Conservation (phyloP, 1,140 invertebrate species). For the Melitaea cinxia region DNA sequence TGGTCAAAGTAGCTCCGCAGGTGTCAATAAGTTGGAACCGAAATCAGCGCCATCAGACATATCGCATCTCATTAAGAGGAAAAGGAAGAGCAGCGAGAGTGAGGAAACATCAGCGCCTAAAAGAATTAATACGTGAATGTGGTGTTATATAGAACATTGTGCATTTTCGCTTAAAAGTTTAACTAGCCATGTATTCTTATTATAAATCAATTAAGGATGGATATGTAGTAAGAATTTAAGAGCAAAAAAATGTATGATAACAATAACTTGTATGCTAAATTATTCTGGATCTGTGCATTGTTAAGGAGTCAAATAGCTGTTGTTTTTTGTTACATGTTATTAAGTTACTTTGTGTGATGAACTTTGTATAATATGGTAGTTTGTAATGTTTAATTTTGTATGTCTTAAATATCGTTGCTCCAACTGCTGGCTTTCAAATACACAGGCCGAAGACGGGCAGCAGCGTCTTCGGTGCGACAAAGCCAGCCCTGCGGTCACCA, state of each 20-base stretch:
- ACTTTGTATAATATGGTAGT: no score
- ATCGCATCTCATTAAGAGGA: constrained; percentile 88
- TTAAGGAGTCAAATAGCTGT: no score
- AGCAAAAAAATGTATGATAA: no score
- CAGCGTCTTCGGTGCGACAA: no score
- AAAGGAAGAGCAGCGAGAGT: constrained; percentile 85
- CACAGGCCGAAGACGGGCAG: no score
- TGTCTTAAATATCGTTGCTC: no score
- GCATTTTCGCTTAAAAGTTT: neutral
- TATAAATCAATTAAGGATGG: neutral
- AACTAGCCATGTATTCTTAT: neutral
- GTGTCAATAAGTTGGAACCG: constrained; percentile 41
- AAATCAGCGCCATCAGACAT: constrained; percentile 83
- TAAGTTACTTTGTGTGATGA: no score
- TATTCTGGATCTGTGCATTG: no score
- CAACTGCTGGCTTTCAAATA: no score
- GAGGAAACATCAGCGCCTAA: constrained; percentile 76
- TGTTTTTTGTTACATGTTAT: neutral
- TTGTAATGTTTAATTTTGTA: no score
- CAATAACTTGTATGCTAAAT: no score
- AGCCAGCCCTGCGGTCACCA: no score
- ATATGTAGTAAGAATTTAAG: neutral
- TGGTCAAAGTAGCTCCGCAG: constrained; percentile 59
- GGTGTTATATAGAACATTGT: neutral
- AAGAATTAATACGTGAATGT: constrained; percentile 65